Conservation (phyloP, 53 echinoderm and acorn worm species). For the Paracentrotus lividus region DNA sequence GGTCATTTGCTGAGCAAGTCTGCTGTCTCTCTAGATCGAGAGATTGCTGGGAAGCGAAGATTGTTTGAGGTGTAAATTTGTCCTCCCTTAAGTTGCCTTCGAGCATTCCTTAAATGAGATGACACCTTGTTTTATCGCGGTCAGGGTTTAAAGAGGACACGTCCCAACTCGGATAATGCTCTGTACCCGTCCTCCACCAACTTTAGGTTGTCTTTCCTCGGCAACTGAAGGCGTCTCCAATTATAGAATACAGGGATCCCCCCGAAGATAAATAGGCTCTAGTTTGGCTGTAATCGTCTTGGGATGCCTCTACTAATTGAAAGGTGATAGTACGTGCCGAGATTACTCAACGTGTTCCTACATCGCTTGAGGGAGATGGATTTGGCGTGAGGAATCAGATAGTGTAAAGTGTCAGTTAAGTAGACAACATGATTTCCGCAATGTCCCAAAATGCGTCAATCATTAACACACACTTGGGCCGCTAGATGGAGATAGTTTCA, state of each 20-base stretch:
- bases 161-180: not conserved
- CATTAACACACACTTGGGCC: not conserved
- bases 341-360: not conserved
- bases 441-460: not conserved
- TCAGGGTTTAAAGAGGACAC: not conserved
- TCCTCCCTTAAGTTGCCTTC: not conserved
- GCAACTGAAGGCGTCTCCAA: not conserved
- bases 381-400: not conserved
- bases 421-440: not conserved
- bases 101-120: not conserved
- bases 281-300: not conserved
- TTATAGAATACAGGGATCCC: not conserved
- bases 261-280: constrained; percentile 26
- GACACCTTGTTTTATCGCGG: not conserved
- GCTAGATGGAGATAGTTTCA: too few species aligned
- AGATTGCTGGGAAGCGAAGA: not conserved
- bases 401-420: not conserved
- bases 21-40: not conserved
- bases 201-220: not conserved
- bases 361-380: not conserved
- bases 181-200: not conserved
- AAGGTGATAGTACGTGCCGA: constrained; percentile 41
- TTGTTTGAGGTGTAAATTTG: constrained; percentile 5
- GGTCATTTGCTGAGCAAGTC: not conserved
- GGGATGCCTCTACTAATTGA: constrained; percentile 15